phyloP scores from a whole-genome alignment of 2,888 invertebrate species.

The Entomobrya multifasciata region DNA sequence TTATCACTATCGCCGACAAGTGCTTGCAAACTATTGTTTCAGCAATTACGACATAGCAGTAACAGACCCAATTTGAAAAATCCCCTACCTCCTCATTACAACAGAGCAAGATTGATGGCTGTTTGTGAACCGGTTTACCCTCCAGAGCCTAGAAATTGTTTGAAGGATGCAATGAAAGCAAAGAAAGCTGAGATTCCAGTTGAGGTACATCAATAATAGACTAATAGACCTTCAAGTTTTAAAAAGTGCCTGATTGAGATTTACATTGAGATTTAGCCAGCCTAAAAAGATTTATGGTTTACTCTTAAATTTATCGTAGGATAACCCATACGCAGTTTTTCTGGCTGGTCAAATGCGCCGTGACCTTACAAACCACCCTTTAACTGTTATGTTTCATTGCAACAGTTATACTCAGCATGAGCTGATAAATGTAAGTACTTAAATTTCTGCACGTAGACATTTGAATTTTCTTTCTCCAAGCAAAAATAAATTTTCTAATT shows the following conservation, averaged over 20 bases:
- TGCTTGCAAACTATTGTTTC: slow-evolving; percentile 78
- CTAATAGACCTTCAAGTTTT: not conserved
- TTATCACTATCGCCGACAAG: slow-evolving; percentile 1
- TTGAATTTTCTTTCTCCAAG: too few relatives aligned
- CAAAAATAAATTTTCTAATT: too few relatives aligned
- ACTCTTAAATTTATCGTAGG: slow-evolving; percentile 80
- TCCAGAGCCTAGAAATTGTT: slow-evolving; percentile 80
- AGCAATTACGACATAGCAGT: slow-evolving; percentile 84
- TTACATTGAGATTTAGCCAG: not conserved
- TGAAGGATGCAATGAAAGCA: slow-evolving; percentile 22
- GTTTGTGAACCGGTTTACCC: slow-evolving; percentile 86
- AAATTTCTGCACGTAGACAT: not conserved
- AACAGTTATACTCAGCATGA: slow-evolving; percentile 88
- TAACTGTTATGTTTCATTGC: slow-evolving; percentile 87
- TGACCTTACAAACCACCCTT: slow-evolving; percentile 87
- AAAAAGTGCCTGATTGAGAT: not conserved
- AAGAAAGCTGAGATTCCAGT: slow-evolving; percentile 21
- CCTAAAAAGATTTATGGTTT: too few relatives aligned
- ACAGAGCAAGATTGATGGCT: slow-evolving; percentile 85
- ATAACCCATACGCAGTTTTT: slow-evolving; percentile 88
- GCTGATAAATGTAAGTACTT: slow-evolving; percentile 84
- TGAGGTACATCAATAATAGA: slow-evolving; percentile 1
- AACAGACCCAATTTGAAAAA: slow-evolving; percentile 90
- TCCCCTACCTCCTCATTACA: slow-evolving; percentile 87
- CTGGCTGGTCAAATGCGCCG: slow-evolving; percentile 87